Conservation (phyloP, 2,888 invertebrate genomes). For the Cheilosia scutellata region DNA sequence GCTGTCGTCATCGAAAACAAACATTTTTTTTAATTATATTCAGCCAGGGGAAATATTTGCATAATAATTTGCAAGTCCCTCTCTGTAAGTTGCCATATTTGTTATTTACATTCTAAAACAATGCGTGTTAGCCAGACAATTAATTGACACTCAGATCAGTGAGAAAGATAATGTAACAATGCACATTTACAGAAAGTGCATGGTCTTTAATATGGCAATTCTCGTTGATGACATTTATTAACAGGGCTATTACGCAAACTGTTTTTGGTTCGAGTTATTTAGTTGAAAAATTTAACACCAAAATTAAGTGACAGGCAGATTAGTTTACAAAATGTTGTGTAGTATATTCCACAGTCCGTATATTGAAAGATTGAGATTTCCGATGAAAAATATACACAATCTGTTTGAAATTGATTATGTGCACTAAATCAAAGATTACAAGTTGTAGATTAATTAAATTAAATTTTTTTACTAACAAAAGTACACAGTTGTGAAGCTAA, state of each 20-base stretch:
- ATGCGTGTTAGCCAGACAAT: slow-evolving; percentile 25
- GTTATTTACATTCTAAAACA: slow-evolving; percentile 14
- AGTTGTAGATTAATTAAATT: slow-evolving; percentile 2
- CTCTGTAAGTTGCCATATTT: slow-evolving; percentile 43
- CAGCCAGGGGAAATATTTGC: slow-evolving; percentile 35
- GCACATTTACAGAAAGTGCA: not conserved
- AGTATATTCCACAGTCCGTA: too few relatives aligned
- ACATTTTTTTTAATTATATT: slow-evolving; percentile 28
- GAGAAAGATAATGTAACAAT: slow-evolving; percentile 13
- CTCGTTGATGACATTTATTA: too few relatives aligned
- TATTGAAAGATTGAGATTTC: too few relatives aligned
- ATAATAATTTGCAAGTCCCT: slow-evolving; percentile 13
- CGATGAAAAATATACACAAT: too few relatives aligned
- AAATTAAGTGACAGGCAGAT: too few relatives aligned
- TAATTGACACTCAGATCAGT: slow-evolving; percentile 26
- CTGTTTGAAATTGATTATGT: too few relatives aligned
- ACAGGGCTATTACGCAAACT: too few relatives aligned
- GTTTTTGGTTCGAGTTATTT: too few relatives aligned
- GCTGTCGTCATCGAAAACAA: slow-evolving; percentile 27
- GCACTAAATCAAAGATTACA: not conserved
- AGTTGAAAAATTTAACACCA: too few relatives aligned
- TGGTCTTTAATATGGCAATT: not conserved
- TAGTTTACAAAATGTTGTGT: too few relatives aligned
- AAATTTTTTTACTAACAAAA: not conserved
- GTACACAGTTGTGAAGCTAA: not conserved